These are phyloP conservation scores for Tubiluchus corallicola DNA, from an alignment of 2,888 invertebrate species.

Conservation along the genomic window DNA sequence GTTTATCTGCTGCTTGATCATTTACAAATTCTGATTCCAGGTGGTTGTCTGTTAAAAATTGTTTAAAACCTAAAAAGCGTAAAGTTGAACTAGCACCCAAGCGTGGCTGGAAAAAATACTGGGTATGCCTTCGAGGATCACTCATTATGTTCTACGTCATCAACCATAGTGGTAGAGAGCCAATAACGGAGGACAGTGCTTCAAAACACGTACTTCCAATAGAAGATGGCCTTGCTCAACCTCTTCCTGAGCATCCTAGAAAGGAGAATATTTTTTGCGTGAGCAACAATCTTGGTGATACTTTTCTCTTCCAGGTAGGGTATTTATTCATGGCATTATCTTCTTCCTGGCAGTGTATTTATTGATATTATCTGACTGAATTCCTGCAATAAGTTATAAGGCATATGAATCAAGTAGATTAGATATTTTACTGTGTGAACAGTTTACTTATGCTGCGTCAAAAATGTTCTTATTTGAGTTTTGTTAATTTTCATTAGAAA, in stretches of 20 bases:
- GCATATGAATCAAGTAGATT: no score
- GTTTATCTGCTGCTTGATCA: no score
- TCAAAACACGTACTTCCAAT: conserved; percentile 89
- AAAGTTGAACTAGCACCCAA: conserved; percentile 88
- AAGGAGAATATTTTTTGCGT: conserved; percentile 93
- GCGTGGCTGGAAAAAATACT: conserved; percentile 94
- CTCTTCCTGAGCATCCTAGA: conserved; percentile 96
- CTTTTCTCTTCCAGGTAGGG: conserved; percentile 76
- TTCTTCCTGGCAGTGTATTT: no score
- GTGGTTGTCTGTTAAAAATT: conserved; percentile 92
- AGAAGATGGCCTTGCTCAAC: conserved; percentile 92
- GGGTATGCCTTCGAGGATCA: conserved; percentile 94
- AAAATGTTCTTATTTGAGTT: no score
- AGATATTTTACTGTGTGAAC: no score
- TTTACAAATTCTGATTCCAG: conserved; percentile 41
- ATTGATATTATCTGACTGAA: no score
- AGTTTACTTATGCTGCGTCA: no score
- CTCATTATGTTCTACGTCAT: conserved; percentile 89
- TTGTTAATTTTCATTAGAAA: no score
- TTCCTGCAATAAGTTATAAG: no score
- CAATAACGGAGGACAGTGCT: no score
- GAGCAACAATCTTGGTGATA: conserved; percentile 93
- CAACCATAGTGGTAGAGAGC: no score
- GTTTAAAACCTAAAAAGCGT: conserved; percentile 87
- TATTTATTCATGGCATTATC: no score